Conservation (phyloP, 2,113 vertebrate species). For the Capra hircus region DNA sequence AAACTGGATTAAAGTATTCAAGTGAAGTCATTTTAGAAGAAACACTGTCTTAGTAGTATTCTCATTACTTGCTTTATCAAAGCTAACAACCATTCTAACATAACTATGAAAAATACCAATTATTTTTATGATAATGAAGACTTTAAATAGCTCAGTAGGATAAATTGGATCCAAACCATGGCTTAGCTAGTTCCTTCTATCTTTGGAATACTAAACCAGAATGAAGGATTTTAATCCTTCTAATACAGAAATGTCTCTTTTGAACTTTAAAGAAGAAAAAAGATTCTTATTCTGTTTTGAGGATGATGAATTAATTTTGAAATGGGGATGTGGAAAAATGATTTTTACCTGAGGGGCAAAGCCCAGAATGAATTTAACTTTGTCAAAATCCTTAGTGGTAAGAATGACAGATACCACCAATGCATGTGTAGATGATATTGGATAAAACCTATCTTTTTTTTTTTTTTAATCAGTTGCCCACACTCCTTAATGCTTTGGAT, state of each 20-base stretch:
- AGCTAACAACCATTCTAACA: constrained; percentile 44
- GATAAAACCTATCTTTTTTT: not conserved
- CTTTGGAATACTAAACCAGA: constrained; percentile 51
- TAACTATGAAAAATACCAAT: constrained; percentile 59
- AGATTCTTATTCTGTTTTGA: not conserved
- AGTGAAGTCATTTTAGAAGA: constrained; percentile 37
- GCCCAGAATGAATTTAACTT: not conserved
- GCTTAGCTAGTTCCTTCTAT: constrained; percentile 41
- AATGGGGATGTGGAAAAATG: not conserved
- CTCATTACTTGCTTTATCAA: constrained; percentile 51
- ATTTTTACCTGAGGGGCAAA: not conserved
- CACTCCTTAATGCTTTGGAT: not conserved
- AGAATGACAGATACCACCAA: not conserved
- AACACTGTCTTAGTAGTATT: not conserved
- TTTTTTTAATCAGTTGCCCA: not conserved
- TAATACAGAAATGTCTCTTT: constrained; percentile 31
- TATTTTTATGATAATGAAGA: constrained; percentile 71
- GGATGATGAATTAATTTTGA: constrained; percentile 12
- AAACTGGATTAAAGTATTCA: not conserved
- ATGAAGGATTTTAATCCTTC: constrained; percentile 40
- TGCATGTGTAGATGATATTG: not conserved
- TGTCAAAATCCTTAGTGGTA: not conserved
- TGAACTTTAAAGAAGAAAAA: constrained; percentile 37
- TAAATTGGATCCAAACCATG: constrained; percentile 43
- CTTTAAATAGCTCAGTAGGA: constrained; percentile 55